phyloP scores from a whole-genome alignment of 2,888 invertebrate species.

The Pegoplata infirma region DNA sequence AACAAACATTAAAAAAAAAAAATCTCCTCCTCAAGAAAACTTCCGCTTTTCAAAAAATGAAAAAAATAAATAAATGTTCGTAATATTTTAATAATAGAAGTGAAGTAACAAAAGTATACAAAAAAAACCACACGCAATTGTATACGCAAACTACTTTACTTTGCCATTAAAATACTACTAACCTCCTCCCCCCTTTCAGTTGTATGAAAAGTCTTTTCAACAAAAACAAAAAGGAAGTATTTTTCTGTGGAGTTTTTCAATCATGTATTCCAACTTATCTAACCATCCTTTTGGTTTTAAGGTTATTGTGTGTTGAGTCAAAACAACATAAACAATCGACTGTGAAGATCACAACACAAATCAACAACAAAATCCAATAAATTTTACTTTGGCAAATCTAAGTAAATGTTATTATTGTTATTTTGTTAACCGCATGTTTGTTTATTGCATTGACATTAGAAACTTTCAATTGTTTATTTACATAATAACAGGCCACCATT shows the following conservation, averaged over 20 bases:
- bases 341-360: background rate
- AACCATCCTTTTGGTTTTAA: background rate
- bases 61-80: too few species aligned
- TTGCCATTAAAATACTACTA: constrained; percentile 27
- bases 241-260: background rate
- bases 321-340: background rate
- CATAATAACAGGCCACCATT: constrained; percentile 29
- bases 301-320: background rate
- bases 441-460: constrained; percentile 52
- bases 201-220: background rate
- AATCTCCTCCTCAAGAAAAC: too few species aligned
- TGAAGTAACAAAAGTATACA: constrained; percentile 16
- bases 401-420: background rate
- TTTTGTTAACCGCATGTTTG: constrained; percentile 46
- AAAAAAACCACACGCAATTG: constrained; percentile 53
- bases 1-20: too few species aligned
- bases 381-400: background rate
- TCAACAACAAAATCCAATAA: background rate
- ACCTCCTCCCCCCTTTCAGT: too few species aligned
- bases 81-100: background rate
- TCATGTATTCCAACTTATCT: background rate
- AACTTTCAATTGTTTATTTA: constrained; percentile 52
- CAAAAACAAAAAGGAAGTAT: constrained; percentile 34
- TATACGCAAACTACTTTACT: constrained; percentile 20
- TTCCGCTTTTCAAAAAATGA: background rate